Evolutionary conservation across 1,140 invertebrate species (phyloP).

Genomic region (Drosophila nannoptera): DNA sequence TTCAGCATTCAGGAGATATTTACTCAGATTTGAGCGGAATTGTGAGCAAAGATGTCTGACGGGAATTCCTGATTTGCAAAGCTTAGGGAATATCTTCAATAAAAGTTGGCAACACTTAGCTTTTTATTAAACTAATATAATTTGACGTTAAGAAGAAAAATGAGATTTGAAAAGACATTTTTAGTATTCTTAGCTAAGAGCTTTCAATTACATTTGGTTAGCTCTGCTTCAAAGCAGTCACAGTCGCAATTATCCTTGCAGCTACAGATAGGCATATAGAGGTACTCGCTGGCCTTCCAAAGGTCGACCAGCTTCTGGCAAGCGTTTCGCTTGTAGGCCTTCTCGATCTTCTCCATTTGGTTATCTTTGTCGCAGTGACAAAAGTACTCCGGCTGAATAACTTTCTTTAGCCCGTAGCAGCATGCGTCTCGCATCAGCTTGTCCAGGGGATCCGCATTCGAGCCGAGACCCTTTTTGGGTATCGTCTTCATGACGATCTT

Average conservation of each 20-base stretch:
- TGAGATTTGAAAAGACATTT: no score
- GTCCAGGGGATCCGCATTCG: slow-evolving; percentile 29
- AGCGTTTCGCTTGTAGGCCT: slow-evolving; percentile 12
- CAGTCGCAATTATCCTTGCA: slow-evolving; percentile 6
- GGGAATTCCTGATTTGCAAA: no score
- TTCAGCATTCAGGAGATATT: background rate
- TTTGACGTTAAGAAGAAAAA: no score
- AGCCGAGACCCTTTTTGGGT: slow-evolving; percentile 11
- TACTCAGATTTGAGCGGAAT: slow-evolving; percentile 1
- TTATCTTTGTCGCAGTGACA: slow-evolving; percentile 19
- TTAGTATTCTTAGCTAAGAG: no score
- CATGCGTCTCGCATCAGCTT: slow-evolving; percentile 40
- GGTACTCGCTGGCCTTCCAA: slow-evolving; percentile 58
- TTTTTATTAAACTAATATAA: no score
- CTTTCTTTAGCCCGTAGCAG: slow-evolving; percentile 30
- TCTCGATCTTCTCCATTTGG: slow-evolving; percentile 14
- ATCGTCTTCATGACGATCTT: slow-evolving; percentile 39
- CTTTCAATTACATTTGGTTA: background rate
- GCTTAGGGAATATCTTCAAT: no score
- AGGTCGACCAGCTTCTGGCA: slow-evolving; percentile 44
- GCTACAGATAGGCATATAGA: slow-evolving; percentile 44
- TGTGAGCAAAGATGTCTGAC: background rate
- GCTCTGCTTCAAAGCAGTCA: background rate
- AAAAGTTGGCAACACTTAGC: no score
- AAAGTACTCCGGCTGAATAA: slow-evolving; percentile 38